phyloP scores from a whole-genome alignment of 2,113 vertebrate genomes.

The Ammodytes dubius region DNA sequence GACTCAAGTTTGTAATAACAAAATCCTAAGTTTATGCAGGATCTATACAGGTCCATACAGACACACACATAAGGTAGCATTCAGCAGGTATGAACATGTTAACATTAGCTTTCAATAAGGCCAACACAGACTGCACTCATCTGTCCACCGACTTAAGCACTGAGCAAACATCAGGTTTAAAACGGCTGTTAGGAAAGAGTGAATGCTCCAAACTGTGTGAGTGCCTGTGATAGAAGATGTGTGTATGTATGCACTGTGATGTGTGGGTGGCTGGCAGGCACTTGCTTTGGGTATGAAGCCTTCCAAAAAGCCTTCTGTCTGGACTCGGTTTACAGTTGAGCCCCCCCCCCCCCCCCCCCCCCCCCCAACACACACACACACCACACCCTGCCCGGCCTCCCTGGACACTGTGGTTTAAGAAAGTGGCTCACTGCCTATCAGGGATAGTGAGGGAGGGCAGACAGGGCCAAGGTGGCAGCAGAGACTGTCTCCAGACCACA shows the following conservation, averaged over 20 bases:
- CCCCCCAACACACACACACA: not conserved
- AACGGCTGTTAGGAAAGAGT: constrained; percentile 16
- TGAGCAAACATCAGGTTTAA: constrained; percentile 43
- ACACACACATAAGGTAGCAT: constrained; percentile 14
- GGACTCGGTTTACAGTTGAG: constrained; percentile 57
- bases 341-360: constrained; percentile 39
- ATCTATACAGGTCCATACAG: constrained; percentile 1
- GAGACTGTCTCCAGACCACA: constrained; percentile 32
- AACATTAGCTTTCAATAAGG: constrained; percentile 30
- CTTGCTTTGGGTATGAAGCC: constrained; percentile 33
- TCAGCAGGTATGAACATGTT: constrained; percentile 17
- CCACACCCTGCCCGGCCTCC: constrained; percentile 15
- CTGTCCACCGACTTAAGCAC: constrained; percentile 18
- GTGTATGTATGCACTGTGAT: constrained; percentile 18
- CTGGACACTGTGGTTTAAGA: constrained; percentile 54
- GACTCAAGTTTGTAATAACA: constrained; percentile 26
- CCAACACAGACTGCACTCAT: constrained; percentile 47
- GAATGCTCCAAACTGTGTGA: constrained; percentile 47
- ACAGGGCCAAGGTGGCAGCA: constrained; percentile 38
- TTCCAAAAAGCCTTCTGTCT: constrained; percentile 60
- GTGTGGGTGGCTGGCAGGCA: constrained; percentile 45
- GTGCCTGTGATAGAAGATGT: constrained; percentile 14
- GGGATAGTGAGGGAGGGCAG: constrained; percentile 58
- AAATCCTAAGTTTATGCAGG: constrained; percentile 13
- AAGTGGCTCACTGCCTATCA: constrained; percentile 64